Base-by-base conservation (phyloP, 2,113 vertebrate species). In the Aptenodytes patagonicus region DNA sequence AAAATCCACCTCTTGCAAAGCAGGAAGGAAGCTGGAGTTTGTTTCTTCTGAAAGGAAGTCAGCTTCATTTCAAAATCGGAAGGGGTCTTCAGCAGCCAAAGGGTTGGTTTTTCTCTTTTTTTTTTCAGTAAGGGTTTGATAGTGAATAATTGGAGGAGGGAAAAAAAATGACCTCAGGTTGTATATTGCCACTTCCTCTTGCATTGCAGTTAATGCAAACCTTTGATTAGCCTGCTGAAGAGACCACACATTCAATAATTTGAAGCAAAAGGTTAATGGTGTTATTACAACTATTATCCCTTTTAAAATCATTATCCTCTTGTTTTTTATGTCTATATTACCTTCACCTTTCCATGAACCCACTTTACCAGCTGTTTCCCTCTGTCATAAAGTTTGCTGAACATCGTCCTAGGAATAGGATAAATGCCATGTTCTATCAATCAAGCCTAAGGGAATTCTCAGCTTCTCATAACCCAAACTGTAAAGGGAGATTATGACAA, bases 261-360 rank as follows among this genome's bases (percentile, higher is more conserved):
- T 98, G 98, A 98, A 99, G 98, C 97, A 98, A 99, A 97, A 98
- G 99, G 99, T 98, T 99, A 99, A 99, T 98, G 98, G 98, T 98
- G 98, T 98, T 99, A 98, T 99, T 98, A 98, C 98, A 99, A 99
- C 99, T 98, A 98, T 99, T 99, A 99, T 98, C 98, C 98, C 98
- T 98, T 98, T 99, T 98, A 99, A 99, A 99, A 99, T 99, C 99
- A 98, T 99, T 98, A 98, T 98, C 98, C 98, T 98, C 98, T 98
- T 98, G 98, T 98, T 99, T 99, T 99, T 98, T 98, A 97, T 98
- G 98, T 98, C 99, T 99, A 98, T 98, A 99, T 99, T 99, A 99
- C 98, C 98, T 99, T 99, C 99, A 99, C 99, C 99, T 99, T 99
- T 98, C 98, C 71, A 95, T 99, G 99, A 99, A 99, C 99, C 98